These are phyloP conservation scores for Lepidurus apus DNA, from an alignment of 1,140 invertebrate genomes.

Conservation along the genomic window DNA sequence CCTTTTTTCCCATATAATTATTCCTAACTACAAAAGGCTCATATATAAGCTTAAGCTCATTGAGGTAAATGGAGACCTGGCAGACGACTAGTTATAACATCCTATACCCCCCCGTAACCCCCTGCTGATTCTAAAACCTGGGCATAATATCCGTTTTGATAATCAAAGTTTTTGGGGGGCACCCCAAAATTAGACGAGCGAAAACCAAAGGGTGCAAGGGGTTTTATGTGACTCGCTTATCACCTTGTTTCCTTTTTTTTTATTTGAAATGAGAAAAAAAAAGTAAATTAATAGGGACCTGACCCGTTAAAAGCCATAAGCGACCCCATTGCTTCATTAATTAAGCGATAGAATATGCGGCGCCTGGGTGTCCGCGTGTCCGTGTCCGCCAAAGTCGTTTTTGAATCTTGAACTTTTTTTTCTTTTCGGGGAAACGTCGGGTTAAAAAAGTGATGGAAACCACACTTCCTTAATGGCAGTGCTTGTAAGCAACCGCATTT, in stretches of 20 bases:
- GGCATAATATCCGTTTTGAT: background rate
- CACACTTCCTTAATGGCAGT: background rate
- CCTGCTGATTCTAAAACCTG: background rate
- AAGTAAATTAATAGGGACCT: background rate
- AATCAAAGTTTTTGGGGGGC: too few species aligned
- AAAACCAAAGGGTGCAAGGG: too few species aligned
- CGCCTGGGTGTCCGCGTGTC: background rate
- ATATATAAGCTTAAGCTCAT: too few species aligned
- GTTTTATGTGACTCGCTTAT: background rate
- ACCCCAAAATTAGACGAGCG: too few species aligned
- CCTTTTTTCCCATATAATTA: too few species aligned
- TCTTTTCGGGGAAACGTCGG: background rate
- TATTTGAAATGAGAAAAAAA: background rate
- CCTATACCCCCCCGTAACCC: background rate
- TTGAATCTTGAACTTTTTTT: background rate
- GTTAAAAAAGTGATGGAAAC: background rate
- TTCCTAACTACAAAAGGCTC: too few species aligned
- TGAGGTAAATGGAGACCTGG: too few species aligned
- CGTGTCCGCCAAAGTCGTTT: background rate
- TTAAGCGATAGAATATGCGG: conserved; percentile 19
- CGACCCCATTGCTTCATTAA: conserved; percentile 18
- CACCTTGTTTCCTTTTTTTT: background rate
- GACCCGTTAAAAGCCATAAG: background rate
- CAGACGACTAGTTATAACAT: background rate
- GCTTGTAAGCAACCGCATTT: background rate